phyloP scores from a whole-genome alignment of 2,888 invertebrate genomes.

The Hesperia comma region DNA sequence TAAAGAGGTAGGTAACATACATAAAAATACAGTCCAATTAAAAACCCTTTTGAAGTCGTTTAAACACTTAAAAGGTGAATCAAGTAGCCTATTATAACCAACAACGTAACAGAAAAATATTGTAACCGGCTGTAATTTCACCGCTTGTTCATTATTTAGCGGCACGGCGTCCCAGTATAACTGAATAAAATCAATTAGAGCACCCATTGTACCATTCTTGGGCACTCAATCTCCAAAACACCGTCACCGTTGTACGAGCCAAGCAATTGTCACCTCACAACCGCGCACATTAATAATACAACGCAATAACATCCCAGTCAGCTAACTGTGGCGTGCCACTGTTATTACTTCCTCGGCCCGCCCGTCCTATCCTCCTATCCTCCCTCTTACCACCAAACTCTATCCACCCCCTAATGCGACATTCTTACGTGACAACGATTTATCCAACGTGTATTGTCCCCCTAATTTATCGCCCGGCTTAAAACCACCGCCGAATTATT shows the following conservation, averaged over 20 bases:
- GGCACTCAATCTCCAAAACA: constrained; percentile 4
- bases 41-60: no score
- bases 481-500: constrained; percentile 69
- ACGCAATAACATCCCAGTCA: constrained; percentile 72
- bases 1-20: no score
- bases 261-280: constrained; percentile 62
- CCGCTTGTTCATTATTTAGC: no score
- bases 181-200: no score
- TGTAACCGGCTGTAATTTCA: no score
- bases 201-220: background rate
- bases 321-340: constrained; percentile 75
- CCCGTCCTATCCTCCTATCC: constrained; percentile 43
- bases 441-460: constrained; percentile 80
- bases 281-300: constrained; percentile 75
- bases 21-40: no score
- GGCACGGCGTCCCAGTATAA: no score
- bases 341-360: constrained; percentile 65
- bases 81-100: no score
- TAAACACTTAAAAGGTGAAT: no score
- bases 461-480: constrained; percentile 75
- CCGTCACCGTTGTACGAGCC: constrained; percentile 35
- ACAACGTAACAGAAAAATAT: no score
- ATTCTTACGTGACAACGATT: constrained; percentile 83
- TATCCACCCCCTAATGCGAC: constrained; percentile 65
- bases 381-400: constrained; percentile 31